Evolutionary conservation across 2,113 vertebrate species (phyloP).

Genomic region (Prietella phreatophila): DNA sequence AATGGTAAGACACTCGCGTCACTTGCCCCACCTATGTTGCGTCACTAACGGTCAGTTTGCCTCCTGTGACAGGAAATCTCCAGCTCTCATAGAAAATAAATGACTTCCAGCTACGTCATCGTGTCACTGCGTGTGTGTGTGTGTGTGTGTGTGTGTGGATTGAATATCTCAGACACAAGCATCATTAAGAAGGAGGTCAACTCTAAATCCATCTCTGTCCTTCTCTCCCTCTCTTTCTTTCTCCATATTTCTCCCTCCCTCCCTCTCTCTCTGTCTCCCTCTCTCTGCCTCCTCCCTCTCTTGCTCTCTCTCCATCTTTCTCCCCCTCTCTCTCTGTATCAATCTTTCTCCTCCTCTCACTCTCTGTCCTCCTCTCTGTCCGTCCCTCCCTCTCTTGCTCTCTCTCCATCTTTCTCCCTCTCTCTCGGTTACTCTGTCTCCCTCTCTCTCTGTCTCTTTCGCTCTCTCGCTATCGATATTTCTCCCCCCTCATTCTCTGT

Average conservation of each 20-base stretch:
- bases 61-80: background rate
- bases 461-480: no score
- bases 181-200: conserved; percentile 49
- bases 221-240: background rate
- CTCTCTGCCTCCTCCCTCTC: background rate
- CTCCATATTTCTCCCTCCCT: conserved; percentile 49
- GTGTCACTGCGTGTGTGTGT: background rate
- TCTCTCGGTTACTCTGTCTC: no score
- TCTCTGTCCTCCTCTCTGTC: no score
- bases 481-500: background rate
- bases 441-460: no score
- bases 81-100: background rate
- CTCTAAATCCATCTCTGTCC: background rate
- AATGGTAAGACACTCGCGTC: background rate
- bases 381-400: no score
- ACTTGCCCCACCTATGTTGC: background rate
- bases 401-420: no score
- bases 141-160: background rate
- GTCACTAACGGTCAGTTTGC: background rate
- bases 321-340: no score
- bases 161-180: background rate
- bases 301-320: no score
- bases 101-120: background rate
- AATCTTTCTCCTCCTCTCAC: no score
- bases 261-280: background rate